Evolutionary conservation across 2,113 vertebrate species (phyloP), one percentile per base, ranked within the genome.

Genomic region (Alligator mississippiensis): DNA sequence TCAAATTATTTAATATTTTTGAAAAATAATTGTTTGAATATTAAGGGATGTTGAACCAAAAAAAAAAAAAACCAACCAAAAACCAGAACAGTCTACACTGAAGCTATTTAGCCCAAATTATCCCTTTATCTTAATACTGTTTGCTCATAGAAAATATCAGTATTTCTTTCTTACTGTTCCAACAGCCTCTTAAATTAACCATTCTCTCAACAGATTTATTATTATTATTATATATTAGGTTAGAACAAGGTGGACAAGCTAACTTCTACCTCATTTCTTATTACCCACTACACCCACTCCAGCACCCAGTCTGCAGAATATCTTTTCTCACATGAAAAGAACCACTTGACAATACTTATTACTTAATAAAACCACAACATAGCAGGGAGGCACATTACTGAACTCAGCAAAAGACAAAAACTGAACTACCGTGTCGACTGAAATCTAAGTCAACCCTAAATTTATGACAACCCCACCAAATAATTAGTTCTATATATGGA

Each of bases 211-310:
- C 76, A 66, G 57, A 2, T 1, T 15, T 4, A 55, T 4, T 17
- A 24, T 4, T 17, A 24, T 80, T 79, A 4, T 5, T 3, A 2
- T 9, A 47, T 0, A 0, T 0, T 1, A 18, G 64, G n/a, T 4
- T 78, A 86, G 55, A 89, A 84, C 1, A 6, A 28, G 27, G 10
- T 22, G 10, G 7, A 47, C 89, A 88, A 47, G 2, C 6, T 34
- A 11, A 15, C 38, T n/a, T 4, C 2, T 24, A 28, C 47, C 22
- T 25, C 4, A 1, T 18, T 87, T 77, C 55, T 25, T 72, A 30
- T 64, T 9, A 7, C 11, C 21, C 15, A 1, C 9, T 22, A 47
- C 0, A 24, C 28, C 34, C 59, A 0, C 18, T 30, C 81, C 30
- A n/a, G 22, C 15, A 19, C 1, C 38, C n/a, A 27, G 28, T 34